Evolutionary conservation across 1,140 invertebrate species (phyloP).

Genomic region (Nasonia giraulti): DNA sequence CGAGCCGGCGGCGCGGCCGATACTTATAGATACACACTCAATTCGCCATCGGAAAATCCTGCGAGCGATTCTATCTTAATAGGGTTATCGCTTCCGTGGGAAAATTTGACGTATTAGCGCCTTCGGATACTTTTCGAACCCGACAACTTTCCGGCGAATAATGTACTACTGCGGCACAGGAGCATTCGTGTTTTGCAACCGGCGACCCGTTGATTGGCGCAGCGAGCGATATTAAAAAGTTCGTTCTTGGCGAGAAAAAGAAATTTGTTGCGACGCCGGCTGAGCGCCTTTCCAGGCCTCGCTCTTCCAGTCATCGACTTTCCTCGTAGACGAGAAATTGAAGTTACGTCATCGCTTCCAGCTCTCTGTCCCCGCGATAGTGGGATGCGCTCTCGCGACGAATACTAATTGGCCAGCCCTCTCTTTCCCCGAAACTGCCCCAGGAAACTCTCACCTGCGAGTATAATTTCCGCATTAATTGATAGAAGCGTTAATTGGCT

Average conservation of each 20-base stretch:
- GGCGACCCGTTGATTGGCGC: background rate
- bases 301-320: background rate
- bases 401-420: background rate
- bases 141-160: background rate
- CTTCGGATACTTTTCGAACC: background rate
- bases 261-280: background rate
- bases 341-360: background rate
- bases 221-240: conserved; percentile 19
- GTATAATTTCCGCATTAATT: conserved; percentile 14
- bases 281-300: background rate
- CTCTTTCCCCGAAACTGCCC: background rate
- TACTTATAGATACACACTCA: background rate
- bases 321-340: conserved; percentile 11
- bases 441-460: background rate
- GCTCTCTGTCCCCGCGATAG: too few species aligned
- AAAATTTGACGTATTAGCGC: background rate
- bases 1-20: conserved; percentile 8
- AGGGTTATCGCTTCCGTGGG: background rate
- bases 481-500: conserved; percentile 44
- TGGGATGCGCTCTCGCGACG: background rate
- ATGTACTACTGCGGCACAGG: background rate
- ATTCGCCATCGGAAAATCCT: conserved; percentile 43
- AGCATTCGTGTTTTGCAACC: background rate
- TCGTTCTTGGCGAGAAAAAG: background rate
- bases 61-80: background rate